Evolutionary conservation across 2,888 invertebrate species (phyloP), one percentile per base, ranked within the genome.

Genomic region (Asteroscopus sphinx): DNA sequence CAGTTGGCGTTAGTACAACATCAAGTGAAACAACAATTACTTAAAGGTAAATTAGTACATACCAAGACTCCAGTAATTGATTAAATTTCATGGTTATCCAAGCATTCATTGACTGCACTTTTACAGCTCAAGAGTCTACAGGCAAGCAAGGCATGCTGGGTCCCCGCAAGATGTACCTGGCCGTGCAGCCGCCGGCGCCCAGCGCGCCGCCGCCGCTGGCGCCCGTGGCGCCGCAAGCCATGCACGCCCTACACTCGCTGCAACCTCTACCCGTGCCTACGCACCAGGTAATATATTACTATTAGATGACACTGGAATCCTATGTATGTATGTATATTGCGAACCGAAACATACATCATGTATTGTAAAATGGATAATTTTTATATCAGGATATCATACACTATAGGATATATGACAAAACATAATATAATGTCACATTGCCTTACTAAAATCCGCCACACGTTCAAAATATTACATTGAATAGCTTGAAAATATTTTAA

Each of bases 21-120:
- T 73, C 98, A 98, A 94, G 98, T 98, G 13, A 98, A 98, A 86
- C 97, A 98, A 79, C 98, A 98, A 83, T 90, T 98, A 47, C 91
- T 98, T 46, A 98, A 97, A 96, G 97, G 97, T 97, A 87, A 77
- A 60, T 53, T 58, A 53, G 46, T 62, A 67, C 36, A 67, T 44
- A 51, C 72, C 51, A n/a, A 52, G 61, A 42, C 26, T 46, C 13
- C 15, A 12, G 33, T 47, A 36, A n/a, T 16, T 40, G 9, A 37
- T 44, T 41, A 41, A 64, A 46, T 35, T 42, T 25, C 21, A 11
- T 39, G 17, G 21, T 62, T 60, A 52, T 67, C 46, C 51, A 59
- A 73, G 73, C 55, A 73, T 73, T 73, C 62, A 73, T 72, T 68
- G 73, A 74, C 73, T 76, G 73, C 76, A 74, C 74, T 39, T 76